Percentiles rank a stretch among this genome's conserved stretches.
Evolutionary conservation across 2,113 vertebrate genomes (phyloP).

Genomic region (Trichomycterus rosablanca): DNA sequence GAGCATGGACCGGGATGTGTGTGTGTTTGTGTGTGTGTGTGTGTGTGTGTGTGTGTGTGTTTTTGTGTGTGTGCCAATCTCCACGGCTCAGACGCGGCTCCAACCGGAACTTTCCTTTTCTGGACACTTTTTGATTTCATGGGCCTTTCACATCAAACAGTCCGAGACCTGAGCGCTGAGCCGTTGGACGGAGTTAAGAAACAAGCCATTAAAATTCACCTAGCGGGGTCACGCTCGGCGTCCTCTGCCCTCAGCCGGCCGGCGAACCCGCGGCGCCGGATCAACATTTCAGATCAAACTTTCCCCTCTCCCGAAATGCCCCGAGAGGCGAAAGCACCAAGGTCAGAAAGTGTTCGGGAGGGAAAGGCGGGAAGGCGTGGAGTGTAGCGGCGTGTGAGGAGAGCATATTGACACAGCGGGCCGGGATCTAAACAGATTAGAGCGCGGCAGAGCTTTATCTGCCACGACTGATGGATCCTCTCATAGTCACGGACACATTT

Average conservation of each 20-base stretch:
- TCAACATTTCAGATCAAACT: constrained; percentile 39
- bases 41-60: too few species aligned
- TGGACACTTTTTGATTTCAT: constrained; percentile 59
- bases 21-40: too few species aligned
- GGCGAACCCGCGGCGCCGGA: constrained; percentile 46
- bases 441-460: constrained; percentile 29
- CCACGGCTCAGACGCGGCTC: constrained; percentile 45
- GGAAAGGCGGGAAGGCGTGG: constrained; percentile 3
- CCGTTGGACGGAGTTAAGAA: constrained; percentile 62
- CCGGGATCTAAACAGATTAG: constrained; percentile 37
- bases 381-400: constrained; percentile 21
- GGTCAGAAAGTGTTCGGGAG: constrained; percentile 31
- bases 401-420: constrained; percentile 41
- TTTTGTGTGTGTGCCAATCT: constrained; percentile 39
- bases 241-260: constrained; percentile 43
- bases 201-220: constrained; percentile 58
- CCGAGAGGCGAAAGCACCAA: constrained; percentile 37
- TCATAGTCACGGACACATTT: constrained; percentile 28
- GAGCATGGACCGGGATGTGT: constrained; percentile 48
- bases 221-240: constrained; percentile 53
- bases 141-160: constrained; percentile 57
- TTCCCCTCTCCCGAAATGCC: constrained; percentile 52
- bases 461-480: constrained; percentile 35
- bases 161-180: constrained; percentile 51
- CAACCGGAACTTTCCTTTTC: constrained; percentile 56